These are phyloP conservation scores for Astropecten irregularis DNA, from an alignment of 53 echinoderm and acorn worm species.

Conservation along the genomic window DNA sequence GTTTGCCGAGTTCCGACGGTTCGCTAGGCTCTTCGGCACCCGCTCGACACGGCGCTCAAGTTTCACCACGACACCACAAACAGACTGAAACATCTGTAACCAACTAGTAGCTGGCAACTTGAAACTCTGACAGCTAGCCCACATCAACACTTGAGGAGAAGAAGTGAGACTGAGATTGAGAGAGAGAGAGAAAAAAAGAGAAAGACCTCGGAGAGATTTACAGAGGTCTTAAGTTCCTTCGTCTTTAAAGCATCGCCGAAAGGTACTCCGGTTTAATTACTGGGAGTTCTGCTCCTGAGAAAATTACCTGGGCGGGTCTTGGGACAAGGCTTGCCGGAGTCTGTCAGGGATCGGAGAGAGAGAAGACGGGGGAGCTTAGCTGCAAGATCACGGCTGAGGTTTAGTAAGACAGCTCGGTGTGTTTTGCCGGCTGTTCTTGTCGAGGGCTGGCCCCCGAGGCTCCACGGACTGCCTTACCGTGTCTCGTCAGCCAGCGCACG, in stretches of 20 bases:
- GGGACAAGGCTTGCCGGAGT: neutral
- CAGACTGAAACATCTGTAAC: constrained; percentile 51
- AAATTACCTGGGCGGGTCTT: constrained; percentile 59
- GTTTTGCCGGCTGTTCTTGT: constrained; percentile 28
- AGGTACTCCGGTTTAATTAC: constrained; percentile 51
- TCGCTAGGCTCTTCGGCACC: neutral
- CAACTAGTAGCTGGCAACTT: constrained; percentile 13
- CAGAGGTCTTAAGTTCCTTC: neutral
- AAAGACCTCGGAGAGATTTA: neutral
- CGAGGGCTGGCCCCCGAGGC: neutral
- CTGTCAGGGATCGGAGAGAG: neutral
- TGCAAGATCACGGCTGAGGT: neutral
- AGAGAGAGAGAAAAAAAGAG: neutral
- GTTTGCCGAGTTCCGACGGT: neutral
- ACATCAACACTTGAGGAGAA: too few relatives aligned
- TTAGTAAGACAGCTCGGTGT: constrained; percentile 15
- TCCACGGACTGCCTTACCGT: neutral
- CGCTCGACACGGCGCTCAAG: neutral
- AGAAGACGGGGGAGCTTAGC: neutral
- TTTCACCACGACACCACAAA: constrained; percentile 13
- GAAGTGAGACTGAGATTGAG: too few relatives aligned
- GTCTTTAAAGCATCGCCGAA: constrained; percentile 22
- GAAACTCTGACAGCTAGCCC: constrained; percentile 5
- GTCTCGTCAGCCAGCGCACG: constrained; percentile 14
- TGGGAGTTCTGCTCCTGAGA: constrained; percentile 19